Base-by-base conservation (phyloP, 2,888 invertebrate genomes). In the Adineta ricciae region DNA sequence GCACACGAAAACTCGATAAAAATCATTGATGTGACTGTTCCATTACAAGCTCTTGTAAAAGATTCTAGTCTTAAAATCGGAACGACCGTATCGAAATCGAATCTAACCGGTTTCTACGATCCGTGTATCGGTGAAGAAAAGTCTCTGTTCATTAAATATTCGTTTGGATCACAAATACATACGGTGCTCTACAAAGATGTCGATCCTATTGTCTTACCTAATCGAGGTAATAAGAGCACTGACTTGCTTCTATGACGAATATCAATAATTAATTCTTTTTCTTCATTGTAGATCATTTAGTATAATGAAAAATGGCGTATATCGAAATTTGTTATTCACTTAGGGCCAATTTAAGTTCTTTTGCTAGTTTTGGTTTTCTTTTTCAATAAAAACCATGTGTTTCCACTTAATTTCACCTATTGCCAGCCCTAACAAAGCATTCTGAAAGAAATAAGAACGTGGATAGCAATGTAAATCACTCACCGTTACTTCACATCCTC, bases 21-120 rank as follows among this genome's bases (percentile, higher is more conserved):
- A 38, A 89, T 88, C 87, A 93, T 96, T 86, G 96, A 97, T 90
- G 97, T 97, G n/a, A 96, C 95, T n/a, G 93, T 96, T 88, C 96
- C 96, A 0, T 89, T 98, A 49, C 98, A 98, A 91, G 96, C 96
- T 89, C 93, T 97, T 88, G 95, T 96, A 85, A 95, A 94, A 89
- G 95, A 96, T 90, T 95, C 96, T n/a, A 41, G 54, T 32, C 78
- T 85, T 41, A 83, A 27, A 41, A 84, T 85, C 5, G 78, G 49
- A 52, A 85, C 78, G 46, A 83, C 83, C 7, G 83, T 73, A 54
- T 72, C 83, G n/a, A 85, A 85, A 52, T 83, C 83, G 56, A 85
- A 85, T 36, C 49, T 85, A 41, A 83, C 83, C 24, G 85, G 85
- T 46, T 85, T 85, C n/a, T 85, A 84, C 78, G 85, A 85, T 52